phyloP scores from a whole-genome alignment of 2,113 vertebrate species.

The Rhinoderma darwinii region DNA sequence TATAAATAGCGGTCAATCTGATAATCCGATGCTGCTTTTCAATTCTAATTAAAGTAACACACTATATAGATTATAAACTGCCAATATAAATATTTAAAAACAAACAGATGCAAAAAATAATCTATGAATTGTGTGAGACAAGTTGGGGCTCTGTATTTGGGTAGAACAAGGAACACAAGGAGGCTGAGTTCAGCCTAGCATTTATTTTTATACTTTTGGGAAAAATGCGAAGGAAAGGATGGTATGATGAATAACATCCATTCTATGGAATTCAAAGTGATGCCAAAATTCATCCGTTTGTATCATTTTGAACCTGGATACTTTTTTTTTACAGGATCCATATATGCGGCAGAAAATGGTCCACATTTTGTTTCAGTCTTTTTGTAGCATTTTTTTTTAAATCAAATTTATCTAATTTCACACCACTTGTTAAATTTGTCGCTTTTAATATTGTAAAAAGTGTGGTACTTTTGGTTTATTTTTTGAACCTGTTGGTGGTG shows the following conservation, averaged over 20 bases:
- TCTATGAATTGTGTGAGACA: not conserved
- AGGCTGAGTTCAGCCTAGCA: not conserved
- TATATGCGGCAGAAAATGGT: not conserved
- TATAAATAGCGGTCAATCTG: not conserved
- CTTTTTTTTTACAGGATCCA: too few relatives aligned
- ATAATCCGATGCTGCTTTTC: too few relatives aligned
- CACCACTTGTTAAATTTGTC: too few relatives aligned
- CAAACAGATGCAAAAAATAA: not conserved
- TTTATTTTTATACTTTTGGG: not conserved
- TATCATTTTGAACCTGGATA: not conserved
- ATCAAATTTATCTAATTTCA: too few relatives aligned
- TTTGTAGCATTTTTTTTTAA: too few relatives aligned
- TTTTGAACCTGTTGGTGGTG: too few relatives aligned
- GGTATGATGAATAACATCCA: too few relatives aligned
- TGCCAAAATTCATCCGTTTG: not conserved
- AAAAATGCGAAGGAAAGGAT: too few relatives aligned
- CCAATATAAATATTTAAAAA: not conserved
- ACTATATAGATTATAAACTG: not conserved
- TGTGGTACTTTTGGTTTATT: too few relatives aligned
- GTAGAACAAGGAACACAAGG: not conserved
- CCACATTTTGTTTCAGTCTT: too few relatives aligned
- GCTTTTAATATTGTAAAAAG: too few relatives aligned
- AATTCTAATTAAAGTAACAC: not conserved
- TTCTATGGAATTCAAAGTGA: not conserved
- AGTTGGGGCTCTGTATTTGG: not conserved